Evolutionary conservation across 2,888 invertebrate species (phyloP), one percentile per base, ranked within the genome.

Genomic region (Galeopsomyia nigrocyanea): DNA sequence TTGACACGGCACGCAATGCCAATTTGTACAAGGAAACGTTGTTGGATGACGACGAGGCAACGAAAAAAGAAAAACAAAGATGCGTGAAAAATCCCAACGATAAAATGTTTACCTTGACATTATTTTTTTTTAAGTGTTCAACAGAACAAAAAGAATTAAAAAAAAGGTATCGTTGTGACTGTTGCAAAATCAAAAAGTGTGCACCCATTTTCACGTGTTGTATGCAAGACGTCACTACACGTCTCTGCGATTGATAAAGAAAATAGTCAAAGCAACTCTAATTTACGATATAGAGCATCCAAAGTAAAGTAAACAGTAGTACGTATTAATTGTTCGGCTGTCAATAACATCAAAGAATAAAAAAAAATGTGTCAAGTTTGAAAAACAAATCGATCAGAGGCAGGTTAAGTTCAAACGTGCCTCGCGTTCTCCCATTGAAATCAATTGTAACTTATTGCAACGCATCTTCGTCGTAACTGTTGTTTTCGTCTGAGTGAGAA

Each of bases 311-410:
- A 39, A 39, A 39, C 13, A 10, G 13, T 39, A n/a, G n/a, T n/a
- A n/a, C 1, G 39, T 39, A 39, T 39, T 39, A 39, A 39, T 39
- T 39, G 39, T n/a, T n/a, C 49, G 46, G 17, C 22, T 13, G 53
- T 19, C 17, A 46, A 39, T 55, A n/a, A 64, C 16, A 1, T 7
- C 14, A 16, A 55, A 49, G 14, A 21, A 31, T 19, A 63, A 26
- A 69, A 53, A 63, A 26, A 69, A 53, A 13, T 9, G 56, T 57
- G 51, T 31, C 71, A 46, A 66, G 71, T 50, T 66, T 57, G 62
- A 67, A 71, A 71, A 71, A 71, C 67, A 71, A 67, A 61, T 63
- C 57, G 62, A 71, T 71, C 71, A 67, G 62, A 10, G 9, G 22
- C 50, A 57, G 63, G 68, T 63, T 62, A 69, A 69, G 68, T 63